phyloP scores from a whole-genome alignment of 1,140 invertebrate species.

The Nylanderia fulva region DNA sequence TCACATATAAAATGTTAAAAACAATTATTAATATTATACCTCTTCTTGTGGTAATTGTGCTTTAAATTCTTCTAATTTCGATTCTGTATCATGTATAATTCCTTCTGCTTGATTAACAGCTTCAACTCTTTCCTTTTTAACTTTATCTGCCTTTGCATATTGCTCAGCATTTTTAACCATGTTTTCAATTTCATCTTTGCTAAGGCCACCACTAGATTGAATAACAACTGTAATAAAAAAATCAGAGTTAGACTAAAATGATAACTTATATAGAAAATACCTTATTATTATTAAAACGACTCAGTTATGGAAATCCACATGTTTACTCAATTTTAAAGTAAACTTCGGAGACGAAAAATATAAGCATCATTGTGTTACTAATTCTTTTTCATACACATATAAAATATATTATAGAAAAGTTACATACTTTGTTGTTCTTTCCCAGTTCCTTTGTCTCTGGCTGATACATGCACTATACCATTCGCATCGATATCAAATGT shows the following conservation, averaged over 20 bases:
- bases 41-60: conserved; percentile 97
- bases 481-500: conserved; percentile 99
- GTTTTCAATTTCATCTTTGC: conserved; percentile 99
- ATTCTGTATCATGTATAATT: conserved; percentile 99
- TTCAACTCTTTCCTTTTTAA: conserved; percentile 97
- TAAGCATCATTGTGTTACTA: conserved; percentile 71
- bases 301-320: conserved; percentile 78
- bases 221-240: conserved; percentile 94
- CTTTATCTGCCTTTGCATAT: conserved; percentile 96
- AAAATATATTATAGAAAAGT: neutral
- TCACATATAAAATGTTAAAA: neutral
- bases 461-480: conserved; percentile 99
- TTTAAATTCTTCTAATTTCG: conserved; percentile 99
- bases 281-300: conserved; percentile 38
- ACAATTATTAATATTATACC: conserved; percentile 85
- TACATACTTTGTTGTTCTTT: conserved; percentile 99
- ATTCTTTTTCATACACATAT: neutral
- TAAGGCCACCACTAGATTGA: conserved; percentile 99
- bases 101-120: conserved; percentile 98
- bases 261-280: neutral
- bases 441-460: conserved; percentile 98
- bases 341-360: conserved; percentile 82
- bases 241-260: neutral
- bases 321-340: conserved; percentile 59
- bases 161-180: conserved; percentile 99